Evolutionary conservation across 2,888 invertebrate species (phyloP), one percentile per base, ranked within the genome.

Genomic region (Globia sparganii): DNA sequence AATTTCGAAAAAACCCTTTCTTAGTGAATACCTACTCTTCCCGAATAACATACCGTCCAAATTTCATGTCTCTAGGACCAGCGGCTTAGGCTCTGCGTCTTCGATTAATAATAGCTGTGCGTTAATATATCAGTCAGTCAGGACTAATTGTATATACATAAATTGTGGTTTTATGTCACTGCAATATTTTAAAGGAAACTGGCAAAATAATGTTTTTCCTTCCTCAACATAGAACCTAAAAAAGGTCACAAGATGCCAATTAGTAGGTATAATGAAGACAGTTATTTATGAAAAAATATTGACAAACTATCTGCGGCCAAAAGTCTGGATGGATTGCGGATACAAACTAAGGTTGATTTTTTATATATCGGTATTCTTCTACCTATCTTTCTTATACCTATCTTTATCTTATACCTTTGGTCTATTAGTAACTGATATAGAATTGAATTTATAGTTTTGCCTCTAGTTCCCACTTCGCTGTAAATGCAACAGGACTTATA

Each of bases 181-280:
- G 59, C 61, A 81, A 46, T 68, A 21, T 53, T 66, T 66, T 31
- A n/a, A 81, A 65, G 76, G 28, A 79, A 76, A 49, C 25, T 37
- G 1, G 9, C 13, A 13, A n/a, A 34, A 11, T 28, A 40, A 18
- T 61, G 34, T 56, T 58, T 70, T 40, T 67, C 59, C 69, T 66
- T 80, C 58, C 13, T 61, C 59, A 2, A 49, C 18, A 18, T 34
- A 34, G 31, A 34, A 49, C 31, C 15, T 78, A 37, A 28, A 25
- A n/a, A 37, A 31, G n/a, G 28, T 37, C 18, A 15, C 9, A 31
- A 8, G 5, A 4, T 43, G 43, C 43, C 43, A 43, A 70, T 37
- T 31, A 66, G 8, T 66, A 21, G 15, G 40, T n/a, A 21, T 40
- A 6, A 28, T 28, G 28, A 46, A 46, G 43, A 21, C 21, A n/a